Conservation (phyloP, 2,113 vertebrate species). For the Potamarius usumacintae region DNA sequence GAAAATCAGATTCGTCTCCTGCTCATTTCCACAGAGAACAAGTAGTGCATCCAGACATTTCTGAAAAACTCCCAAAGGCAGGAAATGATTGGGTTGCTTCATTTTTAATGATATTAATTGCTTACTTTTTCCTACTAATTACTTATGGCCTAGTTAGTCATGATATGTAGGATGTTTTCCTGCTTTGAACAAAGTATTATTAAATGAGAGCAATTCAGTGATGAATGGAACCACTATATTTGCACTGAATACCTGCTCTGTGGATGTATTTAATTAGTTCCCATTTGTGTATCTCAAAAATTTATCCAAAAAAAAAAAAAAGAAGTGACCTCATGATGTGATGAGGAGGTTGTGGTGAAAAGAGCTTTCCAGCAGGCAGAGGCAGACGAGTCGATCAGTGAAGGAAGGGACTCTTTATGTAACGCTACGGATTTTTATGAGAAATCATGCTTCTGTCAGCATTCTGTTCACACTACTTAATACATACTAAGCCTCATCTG, state of each 20-base stretch:
- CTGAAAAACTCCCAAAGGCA: neutral
- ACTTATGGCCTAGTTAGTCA: slow-evolving; percentile 7
- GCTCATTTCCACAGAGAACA: slow-evolving; percentile 10
- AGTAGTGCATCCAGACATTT: neutral
- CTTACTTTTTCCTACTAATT: neutral
- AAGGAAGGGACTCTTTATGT: neutral
- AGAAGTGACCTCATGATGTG: neutral
- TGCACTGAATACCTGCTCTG: neutral
- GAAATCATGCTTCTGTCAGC: slow-evolving; percentile 31
- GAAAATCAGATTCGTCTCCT: slow-evolving; percentile 12
- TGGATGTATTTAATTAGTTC: neutral
- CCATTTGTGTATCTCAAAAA: neutral
- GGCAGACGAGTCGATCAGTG: neutral
- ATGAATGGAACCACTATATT: neutral
- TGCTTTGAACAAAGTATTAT: neutral
- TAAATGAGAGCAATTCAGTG: neutral
- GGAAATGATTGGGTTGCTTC: slow-evolving; percentile 14
- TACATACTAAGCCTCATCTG: slow-evolving; percentile 2
- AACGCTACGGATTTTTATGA: neutral
- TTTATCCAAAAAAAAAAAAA: neutral
- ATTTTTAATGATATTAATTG: slow-evolving; percentile 22
- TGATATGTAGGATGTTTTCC: neutral
- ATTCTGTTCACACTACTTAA: slow-evolving; percentile 19
- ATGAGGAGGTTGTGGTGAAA: neutral
- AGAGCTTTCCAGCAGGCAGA: neutral